Conservation (phyloP, 2,113 vertebrate species). For the Neotragus moschatus region DNA sequence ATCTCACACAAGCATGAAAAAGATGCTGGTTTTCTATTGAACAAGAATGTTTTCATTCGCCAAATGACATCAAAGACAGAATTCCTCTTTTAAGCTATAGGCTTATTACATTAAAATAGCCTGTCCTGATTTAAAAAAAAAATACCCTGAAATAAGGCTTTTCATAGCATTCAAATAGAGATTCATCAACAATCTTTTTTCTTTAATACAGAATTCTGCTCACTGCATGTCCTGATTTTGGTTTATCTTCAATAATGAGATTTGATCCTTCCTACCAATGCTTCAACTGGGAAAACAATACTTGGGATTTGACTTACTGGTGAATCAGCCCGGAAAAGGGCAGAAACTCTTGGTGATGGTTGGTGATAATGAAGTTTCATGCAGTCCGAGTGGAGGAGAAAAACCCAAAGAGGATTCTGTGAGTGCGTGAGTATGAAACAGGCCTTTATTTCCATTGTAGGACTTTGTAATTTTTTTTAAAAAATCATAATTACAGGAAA, state of each 20-base stretch:
- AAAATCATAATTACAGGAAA: not conserved
- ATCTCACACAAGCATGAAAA: constrained; percentile 76
- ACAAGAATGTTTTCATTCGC: constrained; percentile 80
- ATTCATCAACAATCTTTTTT: constrained; percentile 56
- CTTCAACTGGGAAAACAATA: not conserved
- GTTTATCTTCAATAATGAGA: not conserved
- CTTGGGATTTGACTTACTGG: not conserved
- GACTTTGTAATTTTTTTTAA: not conserved
- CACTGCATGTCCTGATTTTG: not conserved
- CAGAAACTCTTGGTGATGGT: not conserved
- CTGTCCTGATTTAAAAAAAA: constrained; percentile 37
- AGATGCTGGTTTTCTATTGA: constrained; percentile 80
- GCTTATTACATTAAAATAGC: constrained; percentile 81
- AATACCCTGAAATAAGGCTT: constrained; percentile 62
- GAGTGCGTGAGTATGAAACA: fast-evolving
- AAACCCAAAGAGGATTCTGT: fast-evolving
- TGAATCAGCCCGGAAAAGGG: not conserved
- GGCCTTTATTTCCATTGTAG: not conserved
- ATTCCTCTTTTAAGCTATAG: constrained; percentile 74
- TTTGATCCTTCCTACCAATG: not conserved
- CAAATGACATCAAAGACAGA: constrained; percentile 79
- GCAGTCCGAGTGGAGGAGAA: fast-evolving
- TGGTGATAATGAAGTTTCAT: fast-evolving
- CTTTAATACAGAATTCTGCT: constrained; percentile 44
- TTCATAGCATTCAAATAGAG: constrained; percentile 59